phyloP scores from a whole-genome alignment of 2,888 invertebrate species.

The Microctonus hyperodae region DNA sequence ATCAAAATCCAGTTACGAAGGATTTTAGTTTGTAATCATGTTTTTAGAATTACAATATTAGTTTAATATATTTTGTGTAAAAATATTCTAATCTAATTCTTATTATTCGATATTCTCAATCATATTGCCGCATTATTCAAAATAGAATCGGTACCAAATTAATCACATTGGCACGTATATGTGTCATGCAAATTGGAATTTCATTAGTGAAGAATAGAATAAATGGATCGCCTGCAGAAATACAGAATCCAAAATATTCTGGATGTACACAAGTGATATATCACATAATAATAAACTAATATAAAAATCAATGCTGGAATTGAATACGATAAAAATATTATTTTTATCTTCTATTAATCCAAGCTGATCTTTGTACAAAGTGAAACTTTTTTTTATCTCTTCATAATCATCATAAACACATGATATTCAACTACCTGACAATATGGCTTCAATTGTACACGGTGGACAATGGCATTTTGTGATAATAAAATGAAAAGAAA shows the following conservation, averaged over 20 bases:
- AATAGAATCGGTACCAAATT: no score
- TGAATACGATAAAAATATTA: no score
- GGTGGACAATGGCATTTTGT: not conserved
- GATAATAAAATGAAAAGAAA: not conserved
- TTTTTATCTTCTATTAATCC: no score
- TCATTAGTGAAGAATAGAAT: not conserved
- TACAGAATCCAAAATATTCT: not conserved
- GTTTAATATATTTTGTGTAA: not conserved
- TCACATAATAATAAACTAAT: not conserved
- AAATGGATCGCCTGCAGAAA: not conserved
- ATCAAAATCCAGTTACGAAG: not conserved
- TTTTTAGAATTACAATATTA: not conserved
- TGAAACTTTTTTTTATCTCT: no score
- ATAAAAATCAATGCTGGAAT: no score
- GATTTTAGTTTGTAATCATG: not conserved
- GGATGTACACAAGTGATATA: not conserved
- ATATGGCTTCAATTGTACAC: not conserved
- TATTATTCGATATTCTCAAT: no score
- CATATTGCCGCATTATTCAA: no score
- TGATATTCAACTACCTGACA: not conserved
- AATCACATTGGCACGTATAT: not conserved
- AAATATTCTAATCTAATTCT: no score
- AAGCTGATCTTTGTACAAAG: not conserved
- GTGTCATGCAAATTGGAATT: not conserved
- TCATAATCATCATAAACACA: not conserved